A percentile compares a stretch with the other conserved stretches of the same genome.
phyloP scores from a whole-genome alignment of 2,797 vertebrate genomes.

The Crenichthys baileyi region DNA sequence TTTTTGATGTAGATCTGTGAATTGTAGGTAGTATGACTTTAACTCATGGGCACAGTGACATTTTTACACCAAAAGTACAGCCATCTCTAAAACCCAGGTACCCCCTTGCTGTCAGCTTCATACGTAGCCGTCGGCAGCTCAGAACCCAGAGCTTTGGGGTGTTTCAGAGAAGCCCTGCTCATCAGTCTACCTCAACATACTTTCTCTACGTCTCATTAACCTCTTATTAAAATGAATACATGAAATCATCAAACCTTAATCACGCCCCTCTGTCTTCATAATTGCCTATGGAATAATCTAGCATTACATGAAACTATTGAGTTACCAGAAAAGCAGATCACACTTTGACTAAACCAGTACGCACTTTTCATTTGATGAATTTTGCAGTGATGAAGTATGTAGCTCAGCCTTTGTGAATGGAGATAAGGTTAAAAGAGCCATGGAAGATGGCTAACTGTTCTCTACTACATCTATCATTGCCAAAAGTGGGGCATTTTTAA shows the following conservation, averaged over 20 bases:
- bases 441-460: not conserved
- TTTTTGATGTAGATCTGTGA: not conserved
- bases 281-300: not conserved
- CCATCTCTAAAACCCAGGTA: not conserved
- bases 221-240: not conserved
- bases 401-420: not conserved
- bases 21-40: not conserved
- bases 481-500: no score
- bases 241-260: not conserved
- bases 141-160: no score
- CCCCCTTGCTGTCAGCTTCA: no score
- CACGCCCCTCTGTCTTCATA: not conserved
- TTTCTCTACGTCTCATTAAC: not conserved
- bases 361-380: slow-evolving; percentile 2
- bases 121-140: no score
- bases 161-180: no score
- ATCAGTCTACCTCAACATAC: no score
- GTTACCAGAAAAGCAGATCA: not conserved
- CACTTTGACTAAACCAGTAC: not conserved
- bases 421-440: not conserved
- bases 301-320: not conserved
- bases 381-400: not conserved
- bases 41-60: not conserved
- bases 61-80: not conserved
- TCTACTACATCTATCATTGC: no score